These are phyloP conservation scores for Meleagris gallopavo DNA, from an alignment of 2,113 vertebrate species.

Conservation along the genomic window DNA sequence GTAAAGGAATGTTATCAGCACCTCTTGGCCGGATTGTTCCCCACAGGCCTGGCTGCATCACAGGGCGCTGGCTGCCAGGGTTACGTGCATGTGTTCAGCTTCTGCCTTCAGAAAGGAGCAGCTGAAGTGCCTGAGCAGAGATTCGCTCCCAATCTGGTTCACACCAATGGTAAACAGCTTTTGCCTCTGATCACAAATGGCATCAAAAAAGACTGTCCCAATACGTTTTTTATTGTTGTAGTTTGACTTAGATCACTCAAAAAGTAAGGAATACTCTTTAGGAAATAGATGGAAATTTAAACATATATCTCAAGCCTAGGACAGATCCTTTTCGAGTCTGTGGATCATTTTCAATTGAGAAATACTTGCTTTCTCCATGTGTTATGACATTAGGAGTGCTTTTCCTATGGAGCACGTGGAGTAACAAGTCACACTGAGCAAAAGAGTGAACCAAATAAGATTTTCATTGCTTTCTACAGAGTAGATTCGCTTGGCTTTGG, in stretches of 20 bases:
- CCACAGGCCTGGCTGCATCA: neutral
- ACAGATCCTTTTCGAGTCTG: conserved; percentile 34
- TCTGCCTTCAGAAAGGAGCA: neutral
- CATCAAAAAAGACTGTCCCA: neutral
- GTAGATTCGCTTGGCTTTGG: neutral
- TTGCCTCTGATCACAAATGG: neutral
- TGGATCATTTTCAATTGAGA: conserved; percentile 52
- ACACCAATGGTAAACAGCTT: conserved; percentile 19
- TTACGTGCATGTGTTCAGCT: accelerated
- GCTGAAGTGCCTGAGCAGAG: conserved; percentile 8
- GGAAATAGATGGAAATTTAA: conserved; percentile 43
- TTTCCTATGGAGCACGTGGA: conserved; percentile 29
- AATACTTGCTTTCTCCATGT: conserved; percentile 49
- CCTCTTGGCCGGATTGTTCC: neutral
- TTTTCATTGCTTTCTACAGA: neutral
- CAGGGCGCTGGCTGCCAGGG: neutral
- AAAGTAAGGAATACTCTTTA: neutral
- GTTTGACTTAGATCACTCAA: conserved; percentile 27
- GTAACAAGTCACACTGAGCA: neutral
- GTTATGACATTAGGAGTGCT: conserved; percentile 28
- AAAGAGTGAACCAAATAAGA: neutral
- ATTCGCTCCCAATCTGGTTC: neutral
- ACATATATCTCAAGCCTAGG: conserved; percentile 41
- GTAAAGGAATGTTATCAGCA: neutral
- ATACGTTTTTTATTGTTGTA: neutral